Evolutionary conservation across 2,797 vertebrate species (phyloP).

Genomic region (Enteromius treurensis): DNA sequence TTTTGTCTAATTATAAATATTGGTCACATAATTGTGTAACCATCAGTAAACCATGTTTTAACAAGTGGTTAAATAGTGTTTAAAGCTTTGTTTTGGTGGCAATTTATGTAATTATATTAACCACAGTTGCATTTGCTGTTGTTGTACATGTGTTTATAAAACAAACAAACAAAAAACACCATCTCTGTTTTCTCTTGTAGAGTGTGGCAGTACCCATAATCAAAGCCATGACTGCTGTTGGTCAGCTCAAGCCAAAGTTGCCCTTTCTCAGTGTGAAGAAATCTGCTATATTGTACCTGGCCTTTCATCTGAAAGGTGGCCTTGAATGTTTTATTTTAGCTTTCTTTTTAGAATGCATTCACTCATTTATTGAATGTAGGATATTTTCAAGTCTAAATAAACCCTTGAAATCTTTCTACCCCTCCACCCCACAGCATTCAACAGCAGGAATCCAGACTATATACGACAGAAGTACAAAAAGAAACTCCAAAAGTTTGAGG

Average conservation of each 20-base stretch:
- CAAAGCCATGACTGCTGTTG: conserved; percentile 91
- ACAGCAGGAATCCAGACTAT: conserved; percentile 78
- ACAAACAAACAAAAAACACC: too few relatives aligned
- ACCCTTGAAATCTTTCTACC: not conserved
- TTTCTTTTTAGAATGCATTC: not conserved
- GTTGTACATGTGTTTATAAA: not conserved
- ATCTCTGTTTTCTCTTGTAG: conserved; percentile 70
- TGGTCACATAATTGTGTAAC: not conserved
- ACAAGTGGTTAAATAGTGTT: not conserved
- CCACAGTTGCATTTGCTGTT: not conserved
- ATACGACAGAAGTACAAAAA: conserved; percentile 81
- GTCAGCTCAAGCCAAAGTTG: conserved; percentile 93
- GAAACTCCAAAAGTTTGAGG: conserved; percentile 84
- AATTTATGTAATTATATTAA: not conserved
- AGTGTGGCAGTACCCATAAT: conserved; percentile 86
- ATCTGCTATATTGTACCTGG: conserved; percentile 87
- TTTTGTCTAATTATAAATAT: not conserved
- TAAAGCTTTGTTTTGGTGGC: not conserved
- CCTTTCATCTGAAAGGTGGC: conserved; percentile 93
- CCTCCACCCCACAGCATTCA: conserved; percentile 80
- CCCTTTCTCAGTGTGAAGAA: conserved; percentile 86
- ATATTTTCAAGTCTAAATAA: not conserved
- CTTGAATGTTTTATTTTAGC: not conserved
- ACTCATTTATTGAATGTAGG: not conserved
- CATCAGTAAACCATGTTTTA: not conserved